Base-by-base conservation (phyloP, 2,888 invertebrate genomes). In the Clitarchus hookeri region DNA sequence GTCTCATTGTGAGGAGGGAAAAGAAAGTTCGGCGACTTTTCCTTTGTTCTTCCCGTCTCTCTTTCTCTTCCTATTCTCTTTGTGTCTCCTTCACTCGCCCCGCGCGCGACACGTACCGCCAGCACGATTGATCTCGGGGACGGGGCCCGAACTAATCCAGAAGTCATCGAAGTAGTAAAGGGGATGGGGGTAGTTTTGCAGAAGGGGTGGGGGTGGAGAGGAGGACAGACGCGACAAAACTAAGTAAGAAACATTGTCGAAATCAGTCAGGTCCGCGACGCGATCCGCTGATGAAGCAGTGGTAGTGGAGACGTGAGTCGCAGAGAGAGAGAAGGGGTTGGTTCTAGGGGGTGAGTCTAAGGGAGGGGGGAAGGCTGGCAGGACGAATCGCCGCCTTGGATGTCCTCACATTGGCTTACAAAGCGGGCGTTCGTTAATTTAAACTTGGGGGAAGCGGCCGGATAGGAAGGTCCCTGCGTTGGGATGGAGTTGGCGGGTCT, bases 241-340 rank as follows among this genome's bases (percentile, higher is more conserved):
- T 65, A 19, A 65, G 65, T n/a, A 65, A 65, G 65, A 65, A 65
- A 65, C 65, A 65, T 65, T 65, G 65, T 65, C 23, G 65, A 65
- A 65, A 65, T 65, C 65, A 65, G 65, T 65, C 65, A 65, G 65
- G 65, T 65, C 65, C 65, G n/a, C 23, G 23, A 6, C 23, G 23
- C 65, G 65, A n/a, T 23, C n/a, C 53, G 53, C 65, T 65, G 65
- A 65, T 84, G 53, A 84, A 48, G 44, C 84, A 84, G 53, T 19
- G n/a, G 48, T 48, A 44, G 25, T 48, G 83, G 44, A 27, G 53
- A 84, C 84, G 84, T 83, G 36, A 27, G 83, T 13, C 36, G 25
- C n/a, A 44, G 36, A n/a, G 48, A 27, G 44, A 48, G n/a, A 48
- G 83, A 83, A 48, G 83, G n/a, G n/a, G 44, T 36, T 36, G 36